These are phyloP conservation scores for Neodiprion virginianus DNA, from an alignment of 1,140 invertebrate species.

Conservation along the genomic window DNA sequence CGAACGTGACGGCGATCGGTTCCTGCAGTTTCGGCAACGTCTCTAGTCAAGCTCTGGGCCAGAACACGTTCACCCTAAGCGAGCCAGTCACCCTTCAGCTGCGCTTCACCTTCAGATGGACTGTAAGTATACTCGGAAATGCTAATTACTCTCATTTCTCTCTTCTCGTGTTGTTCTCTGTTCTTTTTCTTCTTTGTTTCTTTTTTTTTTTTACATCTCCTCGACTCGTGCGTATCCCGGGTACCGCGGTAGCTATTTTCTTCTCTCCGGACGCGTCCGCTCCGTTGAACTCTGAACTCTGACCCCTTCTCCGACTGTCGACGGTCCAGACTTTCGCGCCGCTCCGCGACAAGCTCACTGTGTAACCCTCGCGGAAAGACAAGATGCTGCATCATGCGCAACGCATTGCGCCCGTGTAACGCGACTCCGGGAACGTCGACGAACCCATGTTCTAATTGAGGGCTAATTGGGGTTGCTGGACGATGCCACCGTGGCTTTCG, in stretches of 20 bases:
- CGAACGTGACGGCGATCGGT: slow-evolving; percentile 78
- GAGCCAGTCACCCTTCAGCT: slow-evolving; percentile 82
- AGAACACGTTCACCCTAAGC: slow-evolving; percentile 85
- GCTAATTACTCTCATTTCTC: slow-evolving; percentile 14
- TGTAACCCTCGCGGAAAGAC: no score
- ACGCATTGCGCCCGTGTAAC: no score
- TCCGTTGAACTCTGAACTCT: not conserved
- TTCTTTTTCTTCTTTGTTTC: slow-evolving; percentile 2
- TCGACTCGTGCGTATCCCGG: no score
- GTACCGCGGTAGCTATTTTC: no score
- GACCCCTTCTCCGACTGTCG: not conserved
- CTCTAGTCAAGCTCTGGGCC: slow-evolving; percentile 82
- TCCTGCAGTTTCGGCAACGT: slow-evolving; percentile 90
- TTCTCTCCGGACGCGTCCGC: not conserved
- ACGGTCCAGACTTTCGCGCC: no score
- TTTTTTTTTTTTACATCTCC: not conserved
- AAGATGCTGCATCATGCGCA: no score
- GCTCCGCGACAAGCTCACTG: no score
- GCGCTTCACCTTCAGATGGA: slow-evolving; percentile 90
- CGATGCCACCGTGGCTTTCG: not conserved
- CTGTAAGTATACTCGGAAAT: slow-evolving; percentile 70
- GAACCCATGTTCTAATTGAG: not conserved
- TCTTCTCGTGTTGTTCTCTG: slow-evolving; percentile 16
- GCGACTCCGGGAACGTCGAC: no score
- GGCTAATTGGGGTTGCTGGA: not conserved